Conservation (phyloP, 2,113 vertebrate genomes). For the Colinus virginianus region DNA sequence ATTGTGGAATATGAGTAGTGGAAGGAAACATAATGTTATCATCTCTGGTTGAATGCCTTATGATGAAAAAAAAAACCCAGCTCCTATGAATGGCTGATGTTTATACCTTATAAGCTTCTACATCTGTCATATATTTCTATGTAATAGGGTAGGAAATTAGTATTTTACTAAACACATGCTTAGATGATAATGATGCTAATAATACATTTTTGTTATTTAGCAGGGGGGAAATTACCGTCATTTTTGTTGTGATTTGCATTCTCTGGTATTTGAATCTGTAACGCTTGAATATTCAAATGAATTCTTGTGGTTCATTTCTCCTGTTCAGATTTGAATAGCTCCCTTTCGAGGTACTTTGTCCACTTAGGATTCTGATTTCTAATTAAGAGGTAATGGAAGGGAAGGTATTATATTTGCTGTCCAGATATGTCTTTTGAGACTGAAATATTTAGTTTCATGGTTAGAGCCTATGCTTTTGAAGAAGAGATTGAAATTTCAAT, state of each 20-base stretch:
- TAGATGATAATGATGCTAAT: slow-evolving; percentile 18
- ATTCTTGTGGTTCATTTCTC: not conserved
- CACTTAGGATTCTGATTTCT: not conserved
- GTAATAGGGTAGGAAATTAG: not conserved
- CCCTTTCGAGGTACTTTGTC: not conserved
- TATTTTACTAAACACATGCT: not conserved
- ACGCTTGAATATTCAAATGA: not conserved
- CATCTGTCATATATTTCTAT: not conserved
- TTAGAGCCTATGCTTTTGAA: not conserved
- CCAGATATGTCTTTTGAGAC: not conserved
- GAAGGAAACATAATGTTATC: not conserved
- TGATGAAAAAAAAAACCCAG: not conserved
- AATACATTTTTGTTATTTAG: not conserved
- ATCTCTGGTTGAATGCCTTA: not conserved
- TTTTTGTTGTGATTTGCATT: slow-evolving; percentile 1
- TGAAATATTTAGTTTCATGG: not conserved
- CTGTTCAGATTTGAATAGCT: not conserved
- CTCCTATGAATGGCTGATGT: not conserved
- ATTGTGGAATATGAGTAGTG: not conserved
- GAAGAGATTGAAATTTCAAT: not conserved
- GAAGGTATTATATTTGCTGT: not conserved
- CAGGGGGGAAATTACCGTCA: not conserved
- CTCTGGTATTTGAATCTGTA: not conserved
- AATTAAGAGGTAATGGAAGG: not conserved
- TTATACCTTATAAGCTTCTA: not conserved